Percentiles rank a stretch among this genome's conserved stretches.
Evolutionary conservation across 2,113 vertebrate genomes (phyloP).

Genomic region (Tupaia tana): DNA sequence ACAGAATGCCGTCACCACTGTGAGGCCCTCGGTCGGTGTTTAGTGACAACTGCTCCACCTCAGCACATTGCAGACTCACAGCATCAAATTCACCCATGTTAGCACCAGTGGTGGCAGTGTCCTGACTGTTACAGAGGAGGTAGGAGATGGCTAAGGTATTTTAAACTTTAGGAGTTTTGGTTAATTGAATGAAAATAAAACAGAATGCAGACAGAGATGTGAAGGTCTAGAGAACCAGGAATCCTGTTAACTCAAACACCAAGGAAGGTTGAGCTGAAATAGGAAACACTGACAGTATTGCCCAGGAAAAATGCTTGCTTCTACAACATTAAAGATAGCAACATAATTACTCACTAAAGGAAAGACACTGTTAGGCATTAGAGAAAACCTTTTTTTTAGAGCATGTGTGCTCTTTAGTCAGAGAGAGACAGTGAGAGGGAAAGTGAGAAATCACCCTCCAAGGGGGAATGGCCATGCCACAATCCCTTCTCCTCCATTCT

Average conservation of each 20-base stretch:
- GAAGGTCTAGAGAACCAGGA: not conserved
- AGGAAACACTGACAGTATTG: conserved; percentile 16
- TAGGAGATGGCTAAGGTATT: not conserved
- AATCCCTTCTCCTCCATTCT: no score
- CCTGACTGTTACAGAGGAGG: not conserved
- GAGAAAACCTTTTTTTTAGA: not conserved
- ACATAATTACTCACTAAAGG: conserved; percentile 55
- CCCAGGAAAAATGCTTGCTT: conserved; percentile 49
- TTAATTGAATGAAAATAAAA: not conserved
- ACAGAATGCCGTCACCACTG: no score
- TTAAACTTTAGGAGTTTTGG: not conserved
- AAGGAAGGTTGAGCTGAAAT: not conserved
- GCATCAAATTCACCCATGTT: not conserved
- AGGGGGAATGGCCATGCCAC: no score
- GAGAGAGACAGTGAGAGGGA: no score
- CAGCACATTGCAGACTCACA: no score
- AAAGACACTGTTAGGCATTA: not conserved
- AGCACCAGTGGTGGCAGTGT: not conserved
- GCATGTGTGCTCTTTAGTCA: no score
- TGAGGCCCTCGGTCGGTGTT: not conserved
- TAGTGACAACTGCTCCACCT: not conserved
- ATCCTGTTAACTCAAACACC: conserved; percentile 27
- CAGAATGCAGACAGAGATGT: not conserved
- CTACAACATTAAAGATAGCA: conserved; percentile 49
- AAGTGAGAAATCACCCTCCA: no score